A percentile compares a stretch with the other conserved stretches of the same genome.
Evolutionary conservation across 35 echinoderm and acorn worm species (phyloP).

Genomic region (Apostichopus californicus): DNA sequence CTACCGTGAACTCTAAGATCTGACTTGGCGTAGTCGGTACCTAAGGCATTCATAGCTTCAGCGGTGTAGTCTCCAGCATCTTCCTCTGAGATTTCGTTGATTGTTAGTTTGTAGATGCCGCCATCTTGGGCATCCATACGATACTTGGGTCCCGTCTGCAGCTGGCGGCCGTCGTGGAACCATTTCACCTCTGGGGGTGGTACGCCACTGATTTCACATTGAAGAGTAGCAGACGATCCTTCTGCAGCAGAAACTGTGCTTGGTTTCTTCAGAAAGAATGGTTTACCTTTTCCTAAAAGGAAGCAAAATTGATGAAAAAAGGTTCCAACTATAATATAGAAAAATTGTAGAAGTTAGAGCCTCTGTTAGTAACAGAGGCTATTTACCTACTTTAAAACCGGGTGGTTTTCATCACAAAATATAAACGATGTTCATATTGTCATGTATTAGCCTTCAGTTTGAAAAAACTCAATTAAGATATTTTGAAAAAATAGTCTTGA

Average conservation of each 20-base stretch:
- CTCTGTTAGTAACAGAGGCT: no score
- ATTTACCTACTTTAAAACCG: no score
- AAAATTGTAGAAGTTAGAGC: no score
- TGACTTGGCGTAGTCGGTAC: slow-evolving; percentile 65
- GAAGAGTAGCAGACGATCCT: slow-evolving; percentile 64
- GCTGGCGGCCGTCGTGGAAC: slow-evolving; percentile 88
- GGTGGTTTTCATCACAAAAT: no score
- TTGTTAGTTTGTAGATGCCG: slow-evolving; percentile 75
- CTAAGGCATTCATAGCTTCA: slow-evolving; percentile 80
- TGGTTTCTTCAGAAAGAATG: slow-evolving; percentile 70
- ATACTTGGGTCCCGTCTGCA: slow-evolving; percentile 79
- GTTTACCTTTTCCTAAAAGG: slow-evolving; percentile 66
- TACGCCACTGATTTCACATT: slow-evolving; percentile 88
- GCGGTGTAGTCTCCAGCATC: slow-evolving; percentile 88
- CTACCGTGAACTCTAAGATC: slow-evolving; percentile 75
- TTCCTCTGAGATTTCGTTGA: slow-evolving; percentile 87
- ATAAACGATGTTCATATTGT: no score
- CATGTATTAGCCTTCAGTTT: no score
- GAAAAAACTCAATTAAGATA: no score
- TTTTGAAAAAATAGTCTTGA: no score
- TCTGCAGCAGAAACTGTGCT: slow-evolving; percentile 62
- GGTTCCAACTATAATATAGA: no score
- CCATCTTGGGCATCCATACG: slow-evolving; percentile 69
- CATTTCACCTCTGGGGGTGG: slow-evolving; percentile 84
- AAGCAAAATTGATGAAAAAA: neutral